Evolutionary conservation across 2,888 invertebrate genomes (phyloP), one percentile per base, ranked within the genome.

Genomic region (Imbricaverruca yamaguchii): DNA sequence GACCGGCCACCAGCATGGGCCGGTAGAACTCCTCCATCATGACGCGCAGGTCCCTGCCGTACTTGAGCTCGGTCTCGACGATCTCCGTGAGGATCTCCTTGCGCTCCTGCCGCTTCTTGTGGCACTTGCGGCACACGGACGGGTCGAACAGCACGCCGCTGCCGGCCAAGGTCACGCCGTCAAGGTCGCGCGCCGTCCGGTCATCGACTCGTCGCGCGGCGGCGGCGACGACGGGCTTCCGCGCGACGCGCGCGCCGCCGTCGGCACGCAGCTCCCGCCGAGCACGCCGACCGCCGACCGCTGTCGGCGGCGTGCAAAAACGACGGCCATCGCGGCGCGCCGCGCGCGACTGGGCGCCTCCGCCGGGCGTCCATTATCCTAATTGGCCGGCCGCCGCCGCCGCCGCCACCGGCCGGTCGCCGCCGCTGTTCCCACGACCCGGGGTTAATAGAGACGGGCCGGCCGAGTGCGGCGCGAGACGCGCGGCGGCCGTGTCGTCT

Each of bases 1-100:
- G 89, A 80, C 96, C 96, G 82, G 96, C 96, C 65, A 95, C 94
- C 85, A 95, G 89, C 94, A 97, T 96, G 0, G 97, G 97, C 77
- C 83, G 92, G 87, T 94, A 94, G 87, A 96, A 95, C 87, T 96
- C 97, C 87, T 97, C 96, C 85, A 95, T 89, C 85, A 97, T 93
- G 82, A 97, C 96, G 87, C 94, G 93, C 85, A 97, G 89, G 87
- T 97, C 97, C 81, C 96, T 90, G 39, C 96, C 96, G 86, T 97
- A 97, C 86, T 96, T 97, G 86, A 96, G 93, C 88, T 97, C 97
- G 3, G 97, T 97, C 88, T 97, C 97, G 9, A 96, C 94, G 83
- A 97, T 95, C 89, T 97, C 97, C 8, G 93, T 93, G 81, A 97
- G 93, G 63, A 96, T 97, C 89, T 97, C 96, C 86, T 96, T 95